Base-by-base conservation (phyloP, 2,797 vertebrate species). In the Hydrophis major region DNA sequence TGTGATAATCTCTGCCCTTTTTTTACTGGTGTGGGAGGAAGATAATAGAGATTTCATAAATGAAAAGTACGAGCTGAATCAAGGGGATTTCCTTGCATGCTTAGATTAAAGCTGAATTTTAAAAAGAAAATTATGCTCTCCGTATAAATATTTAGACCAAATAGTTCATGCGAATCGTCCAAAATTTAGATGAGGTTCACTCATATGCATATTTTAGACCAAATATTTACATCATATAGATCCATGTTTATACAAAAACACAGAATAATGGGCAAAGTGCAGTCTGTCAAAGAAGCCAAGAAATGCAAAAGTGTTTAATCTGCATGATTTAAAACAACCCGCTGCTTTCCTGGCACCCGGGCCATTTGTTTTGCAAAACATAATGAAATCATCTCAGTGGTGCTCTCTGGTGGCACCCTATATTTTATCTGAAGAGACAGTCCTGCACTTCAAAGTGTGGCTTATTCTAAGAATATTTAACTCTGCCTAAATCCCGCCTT, bases 351-450 rank as follows among this genome's bases (percentile, higher is more conserved):
- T 7, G 8, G 63, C 11, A 10, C 8, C 7, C 1, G 1, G 10
- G 14, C 7, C 14, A 8, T 37, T 37, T 86, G 47, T 60, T 57
- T 20, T 50, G 25, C 90, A 86, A 28, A 50, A 10, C n/a, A 61
- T 13, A 10, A 28, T 42, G 74, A 91, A 28, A 61, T 42, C 10
- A 86, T 50, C 56, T 57, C 28, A 12, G 69, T 93, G 86, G 92
- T 95, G 94, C 95, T 94, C 94, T 93, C 95, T 94, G 20, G 94
- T 6, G 95, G 93, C 37, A 53, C 3, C 7, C 1, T 0, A 1
- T 87, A 10, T 14, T 8, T 28, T 0, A 25, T 16, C 0, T 0
- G 0, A 55, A 90, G n/a, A 32, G 50, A 1, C 1, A 0, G 1
- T 16, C 60, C 12, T 42, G 0, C 18, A 50, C 6, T n/a, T 2